A percentile compares a stretch with the other conserved stretches of the same genome.
phyloP scores from a whole-genome alignment of 2,113 vertebrate species.

The Cebus imitator region DNA sequence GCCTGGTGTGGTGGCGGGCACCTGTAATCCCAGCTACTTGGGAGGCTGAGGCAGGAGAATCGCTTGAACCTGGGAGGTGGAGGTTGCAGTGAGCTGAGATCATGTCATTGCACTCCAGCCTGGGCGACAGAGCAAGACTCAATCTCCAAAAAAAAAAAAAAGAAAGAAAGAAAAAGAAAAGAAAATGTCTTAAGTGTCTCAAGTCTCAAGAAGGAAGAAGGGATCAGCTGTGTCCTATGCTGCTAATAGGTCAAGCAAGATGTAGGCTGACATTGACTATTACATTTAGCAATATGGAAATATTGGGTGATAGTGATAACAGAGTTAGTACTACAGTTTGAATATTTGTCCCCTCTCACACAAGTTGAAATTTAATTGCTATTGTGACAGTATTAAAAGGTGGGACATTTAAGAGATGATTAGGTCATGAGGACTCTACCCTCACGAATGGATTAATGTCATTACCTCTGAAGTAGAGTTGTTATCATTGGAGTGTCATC shows the following conservation, averaged over 20 bases:
- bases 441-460: neutral
- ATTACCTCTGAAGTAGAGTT: neutral
- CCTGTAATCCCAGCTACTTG: no score
- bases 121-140: no score
- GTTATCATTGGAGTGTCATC: neutral
- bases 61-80: no score
- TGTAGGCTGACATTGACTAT: neutral
- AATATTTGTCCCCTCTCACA: neutral
- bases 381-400: neutral
- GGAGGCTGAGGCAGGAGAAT: no score
- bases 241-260: neutral
- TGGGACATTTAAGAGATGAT: neutral
- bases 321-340: neutral
- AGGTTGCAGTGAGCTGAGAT: no score
- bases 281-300: neutral
- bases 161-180: neutral
- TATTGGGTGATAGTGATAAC: neutral
- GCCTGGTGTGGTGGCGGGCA: no score
- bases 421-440: neutral
- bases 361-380: neutral
- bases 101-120: no score
- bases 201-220: neutral
- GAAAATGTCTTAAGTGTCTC: neutral
- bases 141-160: neutral
- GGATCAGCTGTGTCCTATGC: neutral